Evolutionary conservation across 2,797 vertebrate species (phyloP).

Genomic region (Cynopterus sphinx): DNA sequence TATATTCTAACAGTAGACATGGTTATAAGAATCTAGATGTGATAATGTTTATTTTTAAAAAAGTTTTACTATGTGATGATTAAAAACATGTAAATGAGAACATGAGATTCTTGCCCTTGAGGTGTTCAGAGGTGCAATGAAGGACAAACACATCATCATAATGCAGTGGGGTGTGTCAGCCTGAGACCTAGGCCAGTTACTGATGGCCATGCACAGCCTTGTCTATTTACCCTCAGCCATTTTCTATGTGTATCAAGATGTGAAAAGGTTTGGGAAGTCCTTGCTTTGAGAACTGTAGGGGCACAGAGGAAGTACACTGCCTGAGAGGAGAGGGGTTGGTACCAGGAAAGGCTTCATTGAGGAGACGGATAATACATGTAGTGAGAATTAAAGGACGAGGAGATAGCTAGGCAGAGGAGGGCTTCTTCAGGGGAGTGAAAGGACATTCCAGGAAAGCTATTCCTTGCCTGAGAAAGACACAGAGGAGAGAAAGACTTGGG

Average conservation of each 20-base stretch:
- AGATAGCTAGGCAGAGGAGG: background rate
- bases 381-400: background rate
- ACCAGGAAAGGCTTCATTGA: background rate
- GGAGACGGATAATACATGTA: background rate
- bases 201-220: background rate
- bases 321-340: background rate
- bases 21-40: background rate
- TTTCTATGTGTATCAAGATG: background rate
- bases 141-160: background rate
- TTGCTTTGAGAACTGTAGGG: background rate
- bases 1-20: background rate
- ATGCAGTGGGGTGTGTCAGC: background rate
- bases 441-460: background rate
- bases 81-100: constrained; percentile 22
- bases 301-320: background rate
- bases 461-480: background rate
- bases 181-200: background rate
- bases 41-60: background rate
- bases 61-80: background rate
- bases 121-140: background rate
- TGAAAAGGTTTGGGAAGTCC: background rate
- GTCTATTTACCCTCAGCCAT: background rate
- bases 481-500: background rate
- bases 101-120: background rate
- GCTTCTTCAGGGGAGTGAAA: background rate